Percentiles rank a stretch among this genome's conserved stretches.
phyloP scores from a whole-genome alignment of 2,888 invertebrate genomes.

The Cephus sareptanus region DNA sequence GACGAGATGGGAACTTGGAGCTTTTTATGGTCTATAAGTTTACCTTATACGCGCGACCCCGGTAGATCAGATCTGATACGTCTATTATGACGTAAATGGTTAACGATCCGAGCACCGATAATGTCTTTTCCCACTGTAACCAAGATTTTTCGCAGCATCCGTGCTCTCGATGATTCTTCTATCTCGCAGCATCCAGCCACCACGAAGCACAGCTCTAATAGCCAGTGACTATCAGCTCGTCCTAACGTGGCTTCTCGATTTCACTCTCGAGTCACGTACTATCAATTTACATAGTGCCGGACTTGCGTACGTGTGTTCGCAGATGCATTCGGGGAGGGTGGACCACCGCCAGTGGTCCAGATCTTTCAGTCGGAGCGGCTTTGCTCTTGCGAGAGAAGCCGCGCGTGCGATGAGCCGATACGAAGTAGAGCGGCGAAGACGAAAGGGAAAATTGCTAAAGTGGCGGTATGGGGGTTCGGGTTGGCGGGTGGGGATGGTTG shows the following conservation, averaged over 20 bases:
- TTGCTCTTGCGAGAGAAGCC: conserved; percentile 25
- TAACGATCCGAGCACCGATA: conserved; percentile 38
- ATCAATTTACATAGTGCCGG: background rate
- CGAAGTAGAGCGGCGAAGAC: conserved; percentile 52
- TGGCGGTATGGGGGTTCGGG: conserved; percentile 12
- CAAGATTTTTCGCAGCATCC: background rate
- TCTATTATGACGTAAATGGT: conserved; percentile 61
- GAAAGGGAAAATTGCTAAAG: conserved; percentile 52
- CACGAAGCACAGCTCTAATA: background rate
- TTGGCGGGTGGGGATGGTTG: conserved; percentile 19
- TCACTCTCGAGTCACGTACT: background rate
- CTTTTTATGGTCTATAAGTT: conserved; percentile 61
- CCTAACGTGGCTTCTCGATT: background rate
- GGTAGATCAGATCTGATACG: conserved; percentile 63
- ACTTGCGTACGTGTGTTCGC: background rate
- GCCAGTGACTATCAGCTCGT: background rate
- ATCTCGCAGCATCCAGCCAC: background rate
- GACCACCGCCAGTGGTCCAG: conserved; percentile 33
- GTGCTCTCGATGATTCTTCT: background rate
- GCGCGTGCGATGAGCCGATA: conserved; percentile 60
- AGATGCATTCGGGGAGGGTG: conserved; percentile 1
- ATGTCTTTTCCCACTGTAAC: background rate
- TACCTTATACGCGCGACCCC: conserved; percentile 53
- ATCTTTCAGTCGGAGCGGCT: conserved; percentile 22
- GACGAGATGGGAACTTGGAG: conserved; percentile 38